Evolutionary conservation across 2,888 invertebrate genomes (phyloP), one percentile per base, ranked within the genome.

Genomic region (Drosophila ustulata): DNA sequence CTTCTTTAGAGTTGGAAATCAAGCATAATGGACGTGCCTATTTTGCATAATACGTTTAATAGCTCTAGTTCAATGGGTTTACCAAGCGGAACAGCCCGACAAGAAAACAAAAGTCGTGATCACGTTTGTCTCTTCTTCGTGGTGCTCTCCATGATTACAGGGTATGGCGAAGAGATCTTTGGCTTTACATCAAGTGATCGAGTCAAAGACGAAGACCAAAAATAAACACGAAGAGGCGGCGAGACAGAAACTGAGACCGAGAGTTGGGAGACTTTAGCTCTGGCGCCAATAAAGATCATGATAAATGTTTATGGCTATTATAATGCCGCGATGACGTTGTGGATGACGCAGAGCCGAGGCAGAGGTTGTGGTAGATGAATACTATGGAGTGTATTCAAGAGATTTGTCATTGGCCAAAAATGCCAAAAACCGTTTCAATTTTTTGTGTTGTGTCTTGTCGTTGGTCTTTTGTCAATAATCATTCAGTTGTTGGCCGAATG

Each of bases 331-430:
- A 64, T 75, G 80, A 79, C 75, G 78, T 51, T 61, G 78, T 28
- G 34, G 53, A 61, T 75, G 75, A 75, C 78, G 78, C 75, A 65
- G 57, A 59, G 13, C 18, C 50, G 18, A 23, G 11, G 26, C 2
- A 32, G 34, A 18, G 18, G 18, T 18, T 11, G 13, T 39, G 39
- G 7, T 41, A 7, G 13, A 41, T n/a, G n/a, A n/a, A n/a, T 37
- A 11, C n/a, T 13, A 23, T 39, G 51, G 43, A 59, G 71, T 69
- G 62, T 63, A 49, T 37, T 37, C 81, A 75, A 86, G 68, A 56
- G 81, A 52, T 70, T 83, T 83, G 87, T 83, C 82, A 88, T 88
- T 86, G 82, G 70, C 53, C 75, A 71, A 83, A 75, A 61, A 61
- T 61, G 45, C 55, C 55, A 55, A 59, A 32, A 52, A 66, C 47